phyloP scores from a whole-genome alignment of 2,797 vertebrate species.

The Argya squamiceps region DNA sequence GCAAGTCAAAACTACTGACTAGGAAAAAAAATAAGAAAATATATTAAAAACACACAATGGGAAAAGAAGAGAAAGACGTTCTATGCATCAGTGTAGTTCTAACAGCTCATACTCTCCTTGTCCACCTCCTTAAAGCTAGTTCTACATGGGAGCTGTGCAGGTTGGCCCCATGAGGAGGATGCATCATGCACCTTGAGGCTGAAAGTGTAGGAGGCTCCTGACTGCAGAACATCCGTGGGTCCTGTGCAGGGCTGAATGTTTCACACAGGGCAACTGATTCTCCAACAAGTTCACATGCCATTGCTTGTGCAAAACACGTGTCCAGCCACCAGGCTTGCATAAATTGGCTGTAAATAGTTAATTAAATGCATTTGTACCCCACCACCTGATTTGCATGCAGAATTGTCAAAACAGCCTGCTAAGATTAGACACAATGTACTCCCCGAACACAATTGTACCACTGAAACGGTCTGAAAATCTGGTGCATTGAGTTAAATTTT shows the following conservation, averaged over 20 bases:
- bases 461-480: slow-evolving; percentile 64
- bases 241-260: background rate
- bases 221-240: accelerated
- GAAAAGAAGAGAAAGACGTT: accelerated
- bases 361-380: slow-evolving; percentile 71
- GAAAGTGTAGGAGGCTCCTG: background rate
- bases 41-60: accelerated
- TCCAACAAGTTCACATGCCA: slow-evolving; percentile 7
- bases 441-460: slow-evolving; percentile 54
- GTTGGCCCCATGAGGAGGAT: background rate
- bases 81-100: background rate
- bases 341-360: slow-evolving; percentile 66
- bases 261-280: background rate
- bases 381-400: slow-evolving; percentile 69
- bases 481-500: slow-evolving; percentile 70
- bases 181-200: background rate
- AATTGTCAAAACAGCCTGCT: slow-evolving; percentile 59
- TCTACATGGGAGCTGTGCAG: background rate
- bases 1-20: background rate
- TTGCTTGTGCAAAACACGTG: slow-evolving; percentile 58
- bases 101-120: background rate
- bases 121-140: background rate
- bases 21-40: too few relatives aligned
- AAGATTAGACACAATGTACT: slow-evolving; percentile 70
- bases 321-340: slow-evolving; percentile 55